phyloP scores from a whole-genome alignment of 2,888 invertebrate genomes.

The Lithophane leautieri region DNA sequence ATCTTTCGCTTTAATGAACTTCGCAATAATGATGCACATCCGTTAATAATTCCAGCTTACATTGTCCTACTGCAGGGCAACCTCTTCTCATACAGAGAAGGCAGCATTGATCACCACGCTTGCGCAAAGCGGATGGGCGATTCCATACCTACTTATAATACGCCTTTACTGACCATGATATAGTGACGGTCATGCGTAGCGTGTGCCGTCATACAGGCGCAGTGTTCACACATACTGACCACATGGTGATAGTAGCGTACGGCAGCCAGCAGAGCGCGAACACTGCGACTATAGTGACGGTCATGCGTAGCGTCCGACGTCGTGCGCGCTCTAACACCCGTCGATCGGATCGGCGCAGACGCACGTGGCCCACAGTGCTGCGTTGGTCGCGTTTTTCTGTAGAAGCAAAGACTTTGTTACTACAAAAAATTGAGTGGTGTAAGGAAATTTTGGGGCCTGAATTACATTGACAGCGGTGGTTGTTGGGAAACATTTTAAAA shows the following conservation, averaged over 20 bases:
- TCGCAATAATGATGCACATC: too few relatives aligned
- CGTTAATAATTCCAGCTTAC: background rate
- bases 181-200: slow-evolving; percentile 83
- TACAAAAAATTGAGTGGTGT: background rate
- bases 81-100: background rate
- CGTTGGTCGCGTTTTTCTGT: slow-evolving; percentile 75
- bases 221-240: slow-evolving; percentile 86
- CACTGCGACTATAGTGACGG: slow-evolving; percentile 93
- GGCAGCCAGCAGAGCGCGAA: slow-evolving; percentile 95
- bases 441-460: background rate
- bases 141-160: background rate
- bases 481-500: background rate
- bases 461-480: background rate
- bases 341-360: slow-evolving; percentile 92
- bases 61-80: background rate
- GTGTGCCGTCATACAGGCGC: slow-evolving; percentile 53
- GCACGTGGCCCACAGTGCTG: slow-evolving; percentile 81
- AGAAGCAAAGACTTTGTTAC: background rate
- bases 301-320: slow-evolving; percentile 93
- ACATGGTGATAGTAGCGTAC: slow-evolving; percentile 93
- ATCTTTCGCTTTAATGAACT: too few relatives aligned
- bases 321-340: slow-evolving; percentile 93
- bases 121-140: background rate
- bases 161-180: slow-evolving; percentile 69
- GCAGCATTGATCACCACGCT: background rate